Base-by-base conservation (phyloP, 2,113 vertebrate species). In the Nothoprocta pentlandii region DNA sequence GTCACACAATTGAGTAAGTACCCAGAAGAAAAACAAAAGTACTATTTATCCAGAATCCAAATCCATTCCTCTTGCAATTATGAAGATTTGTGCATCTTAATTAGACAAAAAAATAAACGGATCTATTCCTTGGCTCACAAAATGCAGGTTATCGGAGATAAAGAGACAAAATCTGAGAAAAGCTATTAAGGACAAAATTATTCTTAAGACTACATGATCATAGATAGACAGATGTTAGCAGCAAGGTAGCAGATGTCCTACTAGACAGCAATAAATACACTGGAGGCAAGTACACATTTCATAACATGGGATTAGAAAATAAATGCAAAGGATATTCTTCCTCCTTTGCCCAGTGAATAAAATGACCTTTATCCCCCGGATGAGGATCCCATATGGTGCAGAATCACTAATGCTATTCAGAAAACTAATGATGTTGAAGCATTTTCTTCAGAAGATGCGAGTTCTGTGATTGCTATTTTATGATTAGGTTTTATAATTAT, bases 181-280 rank as follows among this genome's bases (percentile, higher is more conserved):
- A 91, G 80, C 82, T 90, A 81, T 95, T 95, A 95, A 84, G 80
- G 66, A 53, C 69, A 93, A 93, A 95, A 95, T 95, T 84, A 93
- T 93, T 85, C 80, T 69, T 84, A 84, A 76, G 85, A 44, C 88
- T 95, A 25, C 3, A 2, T 78, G 77, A 89, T 94, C 68, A 76
- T 20, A 94, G 93, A 76, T 41, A 90, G 94, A 58, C 95, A 96
- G 94, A 91, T 97, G 95, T 96, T 93, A 93, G 85, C 92, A 96
- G 89, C 87, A 66, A 90, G 85, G 89, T 61, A 92, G 87, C 94
- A 97, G 95, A 92, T 96, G 95, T 96, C 89, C 91, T 92, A 80
- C 85, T 88, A 95, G 94, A 94, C 92, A 93, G 85, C 89, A 96
- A 64, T 91, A 94, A 95, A 95, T 91, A 92, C 87, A 75, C 85